phyloP scores from a whole-genome alignment of 2,797 vertebrate species.

The Gastrophryne carolinensis region DNA sequence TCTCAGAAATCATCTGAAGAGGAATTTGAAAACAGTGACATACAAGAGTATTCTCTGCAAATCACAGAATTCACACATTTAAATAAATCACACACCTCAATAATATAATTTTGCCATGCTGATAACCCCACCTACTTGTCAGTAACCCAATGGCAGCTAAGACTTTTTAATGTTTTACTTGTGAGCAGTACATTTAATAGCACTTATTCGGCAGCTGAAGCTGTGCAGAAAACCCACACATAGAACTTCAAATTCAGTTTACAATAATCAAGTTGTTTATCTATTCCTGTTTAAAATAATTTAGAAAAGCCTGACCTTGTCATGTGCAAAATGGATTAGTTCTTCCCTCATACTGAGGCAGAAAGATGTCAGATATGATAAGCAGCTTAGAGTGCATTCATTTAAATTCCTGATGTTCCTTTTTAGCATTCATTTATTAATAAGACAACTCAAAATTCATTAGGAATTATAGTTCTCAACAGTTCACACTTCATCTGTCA shows the following conservation, averaged over 20 bases:
- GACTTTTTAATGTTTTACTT: too few species aligned
- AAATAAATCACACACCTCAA: too few species aligned
- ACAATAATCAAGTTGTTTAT: too few species aligned
- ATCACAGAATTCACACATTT: too few species aligned
- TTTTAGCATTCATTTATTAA: slow-evolving; percentile 36
- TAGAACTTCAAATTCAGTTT: too few species aligned
- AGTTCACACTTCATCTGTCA: slow-evolving; percentile 33
- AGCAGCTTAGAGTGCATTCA: slow-evolving; percentile 13
- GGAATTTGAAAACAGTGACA: too few species aligned
- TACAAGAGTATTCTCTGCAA: too few species aligned
- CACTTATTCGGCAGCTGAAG: background rate
- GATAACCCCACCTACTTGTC: too few species aligned
- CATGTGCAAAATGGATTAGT: background rate
- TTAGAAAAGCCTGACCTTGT: background rate
- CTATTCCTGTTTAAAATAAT: background rate
- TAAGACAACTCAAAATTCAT: slow-evolving; percentile 13
- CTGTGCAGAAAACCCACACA: background rate
- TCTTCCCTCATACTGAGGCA: background rate
- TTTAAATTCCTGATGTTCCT: slow-evolving; percentile 20
- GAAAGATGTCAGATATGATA: slow-evolving; percentile 10
- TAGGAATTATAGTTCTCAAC: slow-evolving; percentile 18
- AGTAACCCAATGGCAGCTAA: too few species aligned
- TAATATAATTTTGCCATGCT: too few species aligned
- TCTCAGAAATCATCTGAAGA: too few species aligned
- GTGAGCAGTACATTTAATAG: too few species aligned